Base-by-base conservation (phyloP, 2,113 vertebrate species). In the Otis tarda region DNA sequence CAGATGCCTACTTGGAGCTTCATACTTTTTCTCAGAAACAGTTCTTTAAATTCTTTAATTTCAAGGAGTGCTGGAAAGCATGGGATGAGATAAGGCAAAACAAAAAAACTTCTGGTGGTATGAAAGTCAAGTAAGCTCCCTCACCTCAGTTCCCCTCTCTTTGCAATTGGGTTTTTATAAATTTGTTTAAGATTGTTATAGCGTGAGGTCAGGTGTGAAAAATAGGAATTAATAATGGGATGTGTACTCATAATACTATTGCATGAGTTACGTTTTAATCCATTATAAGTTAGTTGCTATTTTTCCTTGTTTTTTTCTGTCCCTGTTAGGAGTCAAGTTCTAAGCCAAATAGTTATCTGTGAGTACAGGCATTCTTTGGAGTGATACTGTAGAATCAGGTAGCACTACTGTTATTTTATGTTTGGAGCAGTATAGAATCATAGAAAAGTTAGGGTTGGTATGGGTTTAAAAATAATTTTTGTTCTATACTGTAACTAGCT, bases 81-180 rank as follows among this genome's bases (percentile, higher is more conserved):
- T 12, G 2, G 22, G 10, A 22, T 63, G 9, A 7, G 45, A 49
- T 4, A 3, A 67, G 14, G 15, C 79, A 57, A 10, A 83, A 12
- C 4, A 83, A 79, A 52, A 41, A 12, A 61, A 47, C 9, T 52
- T 78, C 20, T 27, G 30, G 4, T 68, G 14, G 13, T 39, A 37
- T 12, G 49, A 82, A 92, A 59, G 78, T 68, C 4, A 52, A 25
- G 12, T 61, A 47, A 83, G 6, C 17, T 60, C 14, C 10, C 3
- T 7, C 4, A 35, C 24, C 61, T 75, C 5, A 64, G 1, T 75
- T 89, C 8, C 11, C 24, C 5, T 47, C 13, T 41, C 7, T 78
- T 5, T 68, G 33, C 1, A 1, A 14, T 61, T 59, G 18, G 1
- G 10, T 14, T 33, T 20, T 28, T 35, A 70, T 21, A 0, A 10